Evolutionary conservation across 2,797 vertebrate species (phyloP), one percentile per base, ranked within the genome.

Genomic region (Clarias fuscus): DNA sequence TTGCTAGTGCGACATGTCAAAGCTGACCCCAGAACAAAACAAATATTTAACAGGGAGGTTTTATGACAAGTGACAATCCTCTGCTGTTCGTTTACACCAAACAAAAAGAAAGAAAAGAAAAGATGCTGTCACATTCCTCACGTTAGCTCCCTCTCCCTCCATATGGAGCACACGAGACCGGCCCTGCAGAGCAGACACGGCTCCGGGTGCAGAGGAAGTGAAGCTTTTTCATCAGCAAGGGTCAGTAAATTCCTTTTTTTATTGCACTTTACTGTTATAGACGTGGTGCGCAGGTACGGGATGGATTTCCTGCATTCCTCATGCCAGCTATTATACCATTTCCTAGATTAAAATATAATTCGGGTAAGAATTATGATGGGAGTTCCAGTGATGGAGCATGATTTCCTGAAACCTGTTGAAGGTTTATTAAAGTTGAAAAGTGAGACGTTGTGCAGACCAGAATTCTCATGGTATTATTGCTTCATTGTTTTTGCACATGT

Each of bases 41-140:
- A 95, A 95, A 96, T 95, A 95, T 95, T 95, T 88, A 92, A 92
- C 91, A 84, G 84, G 93, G 92, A 91, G 87, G 91, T 94, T 91
- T 95, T 93, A 95, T 92, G 91, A 92, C 90, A 92, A 93, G 91
- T 91, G 92, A 92, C 91, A 91, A 86, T 89, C 92, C 92, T 92
- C 90, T 88, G 90, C 91, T 93, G 93, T 92, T 94, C 92, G 92
- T 91, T 92, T 93, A 91, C 93, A 91, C 92, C 92, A 94, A 94
- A 94, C 94, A 94, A 90, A 17, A 75, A 24, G 24, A 75, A 43
- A 53, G 56, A 88, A 85, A 88, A 90, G 91, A 91, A 90, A 91
- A 86, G 89, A 89, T 88, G 90, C 88, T 13, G 86, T 82, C 85
- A 88, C 90, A 95, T 95, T 95, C 93, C 88, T 59, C 71, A 88